Conservation (phyloP, 1,140 invertebrate genomes). For the Tetragnatha versicolor region DNA sequence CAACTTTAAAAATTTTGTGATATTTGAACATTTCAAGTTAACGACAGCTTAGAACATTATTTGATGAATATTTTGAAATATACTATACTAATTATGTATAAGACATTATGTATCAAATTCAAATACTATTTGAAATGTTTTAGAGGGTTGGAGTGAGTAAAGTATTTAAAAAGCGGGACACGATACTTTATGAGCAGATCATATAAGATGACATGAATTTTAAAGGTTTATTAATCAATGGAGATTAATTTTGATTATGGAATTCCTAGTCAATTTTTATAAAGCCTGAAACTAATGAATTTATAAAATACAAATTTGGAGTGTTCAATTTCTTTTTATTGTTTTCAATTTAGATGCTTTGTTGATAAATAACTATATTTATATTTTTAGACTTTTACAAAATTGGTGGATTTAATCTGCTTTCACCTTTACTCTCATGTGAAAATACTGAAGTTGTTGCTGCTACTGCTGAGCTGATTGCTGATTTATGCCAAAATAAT, state of each 20-base stretch:
- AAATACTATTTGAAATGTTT: no score
- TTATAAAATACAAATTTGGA: background rate
- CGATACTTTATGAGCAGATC: no score
- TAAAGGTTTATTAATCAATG: background rate
- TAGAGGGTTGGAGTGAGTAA: no score
- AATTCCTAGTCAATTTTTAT: background rate
- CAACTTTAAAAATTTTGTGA: no score
- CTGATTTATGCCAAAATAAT: conserved; percentile 80
- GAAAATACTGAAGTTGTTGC: conserved; percentile 71
- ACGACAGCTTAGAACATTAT: no score
- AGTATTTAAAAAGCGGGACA: no score
- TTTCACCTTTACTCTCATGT: conserved; percentile 73
- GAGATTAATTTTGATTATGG: background rate
- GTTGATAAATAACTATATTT: background rate
- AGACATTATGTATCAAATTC: no score
- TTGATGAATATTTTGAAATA: no score
- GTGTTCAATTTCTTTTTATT: background rate
- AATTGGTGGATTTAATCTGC: conserved; percentile 77
- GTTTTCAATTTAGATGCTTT: background rate
- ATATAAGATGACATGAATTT: background rate
- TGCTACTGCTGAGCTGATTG: conserved; percentile 73
- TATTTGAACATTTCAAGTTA: no score
- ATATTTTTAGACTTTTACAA: conserved; percentile 75
- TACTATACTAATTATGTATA: no score
- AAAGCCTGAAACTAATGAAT: background rate